Conservation (phyloP, 2,797 vertebrate species). For the Argentina silus region DNA sequence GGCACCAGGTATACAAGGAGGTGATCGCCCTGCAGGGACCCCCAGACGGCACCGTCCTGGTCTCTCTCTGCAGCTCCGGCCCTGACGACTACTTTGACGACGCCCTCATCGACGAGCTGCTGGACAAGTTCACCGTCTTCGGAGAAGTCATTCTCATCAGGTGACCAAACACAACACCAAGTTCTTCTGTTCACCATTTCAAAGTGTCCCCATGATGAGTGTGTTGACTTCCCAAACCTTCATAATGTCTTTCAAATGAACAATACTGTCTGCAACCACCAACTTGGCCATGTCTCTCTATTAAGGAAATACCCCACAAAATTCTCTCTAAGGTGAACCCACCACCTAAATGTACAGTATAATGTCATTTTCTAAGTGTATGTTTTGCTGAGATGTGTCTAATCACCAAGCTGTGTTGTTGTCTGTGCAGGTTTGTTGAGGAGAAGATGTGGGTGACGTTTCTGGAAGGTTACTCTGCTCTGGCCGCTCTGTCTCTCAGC, state of each 20-base stretch:
- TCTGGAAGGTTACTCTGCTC: slow-evolving; percentile 94
- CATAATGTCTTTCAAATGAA: too few relatives aligned
- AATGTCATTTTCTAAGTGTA: too few relatives aligned
- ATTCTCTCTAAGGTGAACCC: too few relatives aligned
- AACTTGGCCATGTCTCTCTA: too few relatives aligned
- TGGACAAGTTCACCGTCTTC: slow-evolving; percentile 90
- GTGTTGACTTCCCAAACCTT: too few relatives aligned
- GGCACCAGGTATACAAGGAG: slow-evolving; percentile 94
- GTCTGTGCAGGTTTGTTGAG: slow-evolving; percentile 88
- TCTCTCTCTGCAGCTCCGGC: slow-evolving; percentile 87
- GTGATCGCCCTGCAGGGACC: slow-evolving; percentile 93
- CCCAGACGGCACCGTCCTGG: slow-evolving; percentile 93
- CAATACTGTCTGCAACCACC: too few relatives aligned
- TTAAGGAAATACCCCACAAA: too few relatives aligned
- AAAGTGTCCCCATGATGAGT: neutral
- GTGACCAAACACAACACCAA: neutral
- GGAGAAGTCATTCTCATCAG: slow-evolving; percentile 92
- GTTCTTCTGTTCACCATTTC: neutral
- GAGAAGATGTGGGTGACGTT: slow-evolving; percentile 99
- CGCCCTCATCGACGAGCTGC: slow-evolving; percentile 91
- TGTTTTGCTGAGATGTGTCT: slow-evolving; percentile 10
- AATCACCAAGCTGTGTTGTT: neutral
- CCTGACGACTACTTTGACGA: slow-evolving; percentile 91
- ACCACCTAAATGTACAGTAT: too few relatives aligned
- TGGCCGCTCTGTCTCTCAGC: slow-evolving; percentile 87